Conservation (phyloP, 2,113 vertebrate genomes). For the Gadus macrocephalus region DNA sequence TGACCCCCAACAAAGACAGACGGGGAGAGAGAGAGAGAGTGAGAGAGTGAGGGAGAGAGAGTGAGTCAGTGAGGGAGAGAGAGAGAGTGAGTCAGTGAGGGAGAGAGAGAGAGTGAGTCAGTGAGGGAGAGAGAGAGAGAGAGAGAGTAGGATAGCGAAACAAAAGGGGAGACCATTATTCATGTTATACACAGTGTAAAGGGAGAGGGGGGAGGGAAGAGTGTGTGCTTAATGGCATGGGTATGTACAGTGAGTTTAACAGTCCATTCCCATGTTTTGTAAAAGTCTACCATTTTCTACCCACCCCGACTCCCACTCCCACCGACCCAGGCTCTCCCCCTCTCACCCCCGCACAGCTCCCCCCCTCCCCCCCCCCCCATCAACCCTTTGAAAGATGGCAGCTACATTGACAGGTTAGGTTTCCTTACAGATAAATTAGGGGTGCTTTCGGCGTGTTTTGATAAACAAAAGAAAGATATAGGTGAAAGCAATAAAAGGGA, state of each 20-base stretch:
- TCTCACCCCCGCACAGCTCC: slow-evolving; percentile 16
- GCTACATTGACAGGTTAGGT: slow-evolving; percentile 49
- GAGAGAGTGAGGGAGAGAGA: slow-evolving; percentile 28
- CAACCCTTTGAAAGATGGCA: slow-evolving; percentile 37
- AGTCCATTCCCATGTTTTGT: slow-evolving; percentile 51
- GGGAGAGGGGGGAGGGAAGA: background rate
- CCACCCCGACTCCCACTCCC: slow-evolving; percentile 6
- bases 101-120: slow-evolving; percentile 2
- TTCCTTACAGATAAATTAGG: slow-evolving; percentile 60
- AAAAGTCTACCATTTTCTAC: slow-evolving; percentile 37
- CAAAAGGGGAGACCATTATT: slow-evolving; percentile 1
- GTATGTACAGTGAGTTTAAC: slow-evolving; percentile 48
- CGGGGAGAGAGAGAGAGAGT: slow-evolving; percentile 22
- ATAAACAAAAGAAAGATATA: slow-evolving; percentile 21
- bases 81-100: slow-evolving; percentile 7
- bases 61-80: slow-evolving; percentile 13
- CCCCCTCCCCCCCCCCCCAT: slow-evolving; percentile 6
- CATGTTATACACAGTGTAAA: slow-evolving; percentile 30
- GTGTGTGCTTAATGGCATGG: slow-evolving; percentile 10
- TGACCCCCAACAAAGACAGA: slow-evolving; percentile 68
- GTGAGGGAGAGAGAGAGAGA: slow-evolving; percentile 19
- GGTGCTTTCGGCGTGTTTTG: slow-evolving; percentile 18
- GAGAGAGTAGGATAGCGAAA: slow-evolving; percentile 2
- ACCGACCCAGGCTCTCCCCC: slow-evolving; percentile 34
- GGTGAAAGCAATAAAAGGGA: slow-evolving; percentile 44